Conservation (phyloP, 2,888 invertebrate genomes). For the Halictus ligatus region DNA sequence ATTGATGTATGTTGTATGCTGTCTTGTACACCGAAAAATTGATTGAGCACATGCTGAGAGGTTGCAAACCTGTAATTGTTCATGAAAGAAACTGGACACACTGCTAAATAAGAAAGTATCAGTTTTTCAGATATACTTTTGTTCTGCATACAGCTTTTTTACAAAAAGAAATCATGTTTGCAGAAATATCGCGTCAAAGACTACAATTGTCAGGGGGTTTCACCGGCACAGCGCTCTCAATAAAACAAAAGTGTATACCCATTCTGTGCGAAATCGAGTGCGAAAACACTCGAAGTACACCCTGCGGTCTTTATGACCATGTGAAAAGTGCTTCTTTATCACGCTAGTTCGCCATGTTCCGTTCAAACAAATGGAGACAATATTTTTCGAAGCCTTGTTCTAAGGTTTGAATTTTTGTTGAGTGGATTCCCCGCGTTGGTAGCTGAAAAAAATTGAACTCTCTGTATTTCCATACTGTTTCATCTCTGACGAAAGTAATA, state of each 20-base stretch:
- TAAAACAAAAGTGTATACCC: neutral
- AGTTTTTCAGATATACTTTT: too few species aligned
- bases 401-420: neutral
- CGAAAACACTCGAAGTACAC: neutral
- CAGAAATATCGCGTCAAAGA: too few species aligned
- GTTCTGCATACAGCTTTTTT: too few species aligned
- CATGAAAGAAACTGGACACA: too few species aligned
- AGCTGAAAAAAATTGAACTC: neutral
- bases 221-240: neutral
- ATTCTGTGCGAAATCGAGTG: too few species aligned
- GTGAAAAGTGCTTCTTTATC: neutral
- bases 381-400: neutral
- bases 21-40: too few species aligned
- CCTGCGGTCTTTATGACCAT: neutral
- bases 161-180: too few species aligned
- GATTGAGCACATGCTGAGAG: too few species aligned
- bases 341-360: neutral
- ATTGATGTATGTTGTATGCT: too few species aligned
- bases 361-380: neutral
- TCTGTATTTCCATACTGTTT: neutral
- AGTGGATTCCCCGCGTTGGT: neutral
- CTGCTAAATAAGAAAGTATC: too few species aligned
- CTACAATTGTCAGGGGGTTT: neutral
- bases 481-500: neutral
- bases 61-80: too few species aligned